Conservation (phyloP, 2,113 vertebrate species). For the Nycticryphes semicollaris region DNA sequence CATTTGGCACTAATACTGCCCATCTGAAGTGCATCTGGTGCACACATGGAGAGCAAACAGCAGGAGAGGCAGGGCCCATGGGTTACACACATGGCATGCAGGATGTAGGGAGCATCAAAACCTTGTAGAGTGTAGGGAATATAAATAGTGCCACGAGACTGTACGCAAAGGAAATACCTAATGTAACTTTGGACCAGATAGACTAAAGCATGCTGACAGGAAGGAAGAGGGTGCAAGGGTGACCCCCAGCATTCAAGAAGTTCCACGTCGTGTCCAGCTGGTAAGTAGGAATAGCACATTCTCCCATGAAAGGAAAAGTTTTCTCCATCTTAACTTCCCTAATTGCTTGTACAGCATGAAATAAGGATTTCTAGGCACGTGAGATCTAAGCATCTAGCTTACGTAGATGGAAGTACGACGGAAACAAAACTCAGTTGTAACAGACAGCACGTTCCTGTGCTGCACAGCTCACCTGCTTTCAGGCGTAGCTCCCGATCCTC, state of each 20-base stretch:
- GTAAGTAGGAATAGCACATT: neutral
- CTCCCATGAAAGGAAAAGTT: neutral
- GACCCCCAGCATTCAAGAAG: neutral
- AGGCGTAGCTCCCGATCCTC: constrained; percentile 86
- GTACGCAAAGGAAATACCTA: neutral
- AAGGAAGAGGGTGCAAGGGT: neutral
- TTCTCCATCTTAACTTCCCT: neutral
- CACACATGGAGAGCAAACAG: neutral
- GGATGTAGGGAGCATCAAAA: neutral
- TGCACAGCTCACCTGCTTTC: constrained; percentile 77
- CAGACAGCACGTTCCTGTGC: fast-evolving
- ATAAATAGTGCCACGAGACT: neutral
- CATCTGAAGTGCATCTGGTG: neutral
- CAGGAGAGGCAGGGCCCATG: neutral
- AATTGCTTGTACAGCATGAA: neutral
- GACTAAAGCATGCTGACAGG: neutral
- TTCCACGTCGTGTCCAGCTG: neutral
- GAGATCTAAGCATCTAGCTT: too few relatives aligned
- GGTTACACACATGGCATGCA: neutral
- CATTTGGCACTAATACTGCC: neutral
- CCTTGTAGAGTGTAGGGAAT: neutral
- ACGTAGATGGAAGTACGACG: neutral
- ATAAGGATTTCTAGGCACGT: neutral
- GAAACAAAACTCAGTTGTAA: neutral
- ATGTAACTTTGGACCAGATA: neutral